Base-by-base conservation (phyloP, 1,140 invertebrate genomes). In the Acromyrmex heyeri region DNA sequence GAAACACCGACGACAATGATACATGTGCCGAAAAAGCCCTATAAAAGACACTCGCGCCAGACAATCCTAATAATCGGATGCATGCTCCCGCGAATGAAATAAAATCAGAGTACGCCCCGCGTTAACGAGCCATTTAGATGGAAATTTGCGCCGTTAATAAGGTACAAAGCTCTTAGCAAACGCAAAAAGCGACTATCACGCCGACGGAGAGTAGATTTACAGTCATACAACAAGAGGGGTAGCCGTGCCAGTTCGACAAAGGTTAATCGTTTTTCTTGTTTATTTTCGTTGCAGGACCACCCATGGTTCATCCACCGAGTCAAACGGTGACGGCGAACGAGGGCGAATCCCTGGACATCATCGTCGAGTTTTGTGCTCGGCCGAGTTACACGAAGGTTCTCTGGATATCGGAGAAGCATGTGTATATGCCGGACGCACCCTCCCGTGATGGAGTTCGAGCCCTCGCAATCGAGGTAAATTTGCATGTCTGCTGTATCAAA, bases 281-380 rank as follows among this genome's bases (percentile, higher is more conserved):
- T 62, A 77, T 91, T 92, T 91, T 91, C 79, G 83, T 95, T 95
- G 2, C 93, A 96, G 96, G 96, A 64, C 94, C 95, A 67, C 96
- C 96, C 24, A 95, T 96, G 88, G 95, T 96, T 38, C 95, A 96
- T 85, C 96, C 96, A 8, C 93, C 94, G 21, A 96, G 95, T 78
- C 95, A 95, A 70, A 95, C 95, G 3, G 91, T 96, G 85, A 96
- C 95, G 77, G 96, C 96, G 2, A 94, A 96, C 65, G 94, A 96
- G 69, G 96, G 96, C 3, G 94, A 96, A 59, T 90, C 95, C 0
- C 90, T 96, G 61, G 94, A 95, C 69, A 91, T 97, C 1, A 93
- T 95, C 44, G 95, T 96, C 3, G 96, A 96, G 86, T 96, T 96
- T 88, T 97, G 96, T 91, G 96, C 96, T 24, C 96, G 96, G 79